A percentile compares a stretch with the other conserved stretches of the same genome.
phyloP scores from a whole-genome alignment of 2,888 invertebrate genomes.

The Polymixis lichenea region DNA sequence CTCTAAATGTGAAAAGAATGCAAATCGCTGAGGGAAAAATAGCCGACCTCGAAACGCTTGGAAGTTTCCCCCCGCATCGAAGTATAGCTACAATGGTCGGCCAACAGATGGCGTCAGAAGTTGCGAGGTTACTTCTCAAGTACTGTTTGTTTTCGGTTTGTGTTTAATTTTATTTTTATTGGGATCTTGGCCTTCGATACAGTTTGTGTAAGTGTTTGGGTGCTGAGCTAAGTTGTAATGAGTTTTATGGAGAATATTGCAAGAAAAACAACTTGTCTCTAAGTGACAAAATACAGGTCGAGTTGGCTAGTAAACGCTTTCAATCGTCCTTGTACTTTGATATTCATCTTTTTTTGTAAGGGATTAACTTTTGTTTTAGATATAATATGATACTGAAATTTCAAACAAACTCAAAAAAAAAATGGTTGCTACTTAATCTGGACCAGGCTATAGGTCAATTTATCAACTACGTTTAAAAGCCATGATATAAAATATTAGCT shows the following conservation, averaged over 20 bases:
- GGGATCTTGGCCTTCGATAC: slow-evolving; percentile 31
- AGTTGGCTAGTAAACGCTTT: neutral
- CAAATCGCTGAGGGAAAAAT: slow-evolving; percentile 66
- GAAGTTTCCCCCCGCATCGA: slow-evolving; percentile 62
- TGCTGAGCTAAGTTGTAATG: slow-evolving; percentile 43
- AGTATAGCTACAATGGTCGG: slow-evolving; percentile 61
- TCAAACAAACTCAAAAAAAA: neutral
- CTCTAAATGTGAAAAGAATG: slow-evolving; percentile 70
- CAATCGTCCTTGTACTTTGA: neutral
- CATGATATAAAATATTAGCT: neutral
- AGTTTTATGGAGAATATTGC: slow-evolving; percentile 30
- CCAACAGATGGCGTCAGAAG: slow-evolving; percentile 68
- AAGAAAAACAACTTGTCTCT: neutral
- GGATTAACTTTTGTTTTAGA: neutral
- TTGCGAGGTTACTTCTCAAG: slow-evolving; percentile 49
- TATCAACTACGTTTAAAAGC: neutral
- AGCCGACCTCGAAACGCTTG: slow-evolving; percentile 59
- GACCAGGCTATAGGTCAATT: no score
- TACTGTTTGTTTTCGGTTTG: slow-evolving; percentile 38
- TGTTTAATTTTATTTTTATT: slow-evolving; percentile 40
- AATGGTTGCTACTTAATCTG: no score
- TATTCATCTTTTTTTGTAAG: neutral
- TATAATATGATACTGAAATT: neutral
- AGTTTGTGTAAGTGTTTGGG: slow-evolving; percentile 29
- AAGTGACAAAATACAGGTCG: no score